phyloP scores from a whole-genome alignment of 2,797 vertebrate genomes.

The Urocyon cinereoargenteus region DNA sequence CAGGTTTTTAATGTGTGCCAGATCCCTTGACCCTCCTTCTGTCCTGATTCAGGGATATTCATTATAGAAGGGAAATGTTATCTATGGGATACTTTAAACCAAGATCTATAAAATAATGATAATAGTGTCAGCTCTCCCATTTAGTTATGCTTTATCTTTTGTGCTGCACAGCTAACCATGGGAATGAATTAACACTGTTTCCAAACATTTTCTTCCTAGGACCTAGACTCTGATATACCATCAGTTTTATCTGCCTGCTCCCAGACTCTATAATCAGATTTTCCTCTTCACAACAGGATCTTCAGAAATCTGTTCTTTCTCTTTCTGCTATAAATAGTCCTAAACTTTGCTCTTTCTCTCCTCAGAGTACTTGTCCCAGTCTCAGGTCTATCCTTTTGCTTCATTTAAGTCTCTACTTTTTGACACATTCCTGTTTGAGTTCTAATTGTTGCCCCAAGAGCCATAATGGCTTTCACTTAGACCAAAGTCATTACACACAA shows the following conservation, averaged over 20 bases:
- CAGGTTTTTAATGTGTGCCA: slow-evolving; percentile 71
- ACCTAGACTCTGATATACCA: background rate
- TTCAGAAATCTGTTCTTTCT: slow-evolving; percentile 16
- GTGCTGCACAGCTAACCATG: background rate
- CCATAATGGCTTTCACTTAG: slow-evolving; percentile 23
- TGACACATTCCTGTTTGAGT: background rate
- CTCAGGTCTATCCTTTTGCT: background rate
- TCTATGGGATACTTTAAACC: slow-evolving; percentile 54
- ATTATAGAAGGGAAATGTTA: slow-evolving; percentile 67
- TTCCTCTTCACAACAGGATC: slow-evolving; percentile 45
- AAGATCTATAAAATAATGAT: slow-evolving; percentile 58
- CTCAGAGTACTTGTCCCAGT: background rate
- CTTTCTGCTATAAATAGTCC: background rate
- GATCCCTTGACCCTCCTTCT: slow-evolving; percentile 51
- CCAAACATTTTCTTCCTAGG: slow-evolving; percentile 21
- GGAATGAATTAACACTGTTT: background rate
- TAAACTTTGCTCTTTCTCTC: background rate
- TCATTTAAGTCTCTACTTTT: background rate
- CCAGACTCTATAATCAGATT: background rate
- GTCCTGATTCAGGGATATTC: slow-evolving; percentile 54
- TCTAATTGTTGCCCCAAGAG: slow-evolving; percentile 45
- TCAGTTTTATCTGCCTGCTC: slow-evolving; percentile 8
- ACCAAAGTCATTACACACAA: slow-evolving; percentile 43
- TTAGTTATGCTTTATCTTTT: slow-evolving; percentile 22
- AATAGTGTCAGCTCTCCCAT: background rate